Conservation (phyloP, 2,888 invertebrate species). For the Cantharis rufa region DNA sequence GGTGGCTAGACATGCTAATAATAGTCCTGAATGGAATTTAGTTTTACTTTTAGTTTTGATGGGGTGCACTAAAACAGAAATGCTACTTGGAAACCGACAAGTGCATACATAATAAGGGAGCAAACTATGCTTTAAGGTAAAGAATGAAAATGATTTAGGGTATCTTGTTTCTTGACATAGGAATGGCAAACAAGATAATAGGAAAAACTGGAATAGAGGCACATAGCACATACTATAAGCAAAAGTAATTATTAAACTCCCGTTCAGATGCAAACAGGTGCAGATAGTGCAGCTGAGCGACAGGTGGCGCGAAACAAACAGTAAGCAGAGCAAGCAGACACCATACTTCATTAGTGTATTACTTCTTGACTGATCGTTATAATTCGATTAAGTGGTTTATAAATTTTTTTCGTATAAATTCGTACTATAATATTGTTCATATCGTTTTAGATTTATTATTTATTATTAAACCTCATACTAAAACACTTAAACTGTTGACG, state of each 20-base stretch:
- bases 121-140: not conserved
- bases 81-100: constrained; percentile 11
- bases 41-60: constrained; percentile 11
- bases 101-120: not conserved
- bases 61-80: constrained; percentile 24
- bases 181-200: not conserved
- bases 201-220: not conserved
- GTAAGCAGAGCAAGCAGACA: constrained; percentile 32
- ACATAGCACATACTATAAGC: not conserved
- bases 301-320: constrained; percentile 41
- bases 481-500: not conserved
- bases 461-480: not conserved
- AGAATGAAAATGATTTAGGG: not conserved
- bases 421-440: not conserved
- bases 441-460: not conserved
- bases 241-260: not conserved
- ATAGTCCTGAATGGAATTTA: constrained; percentile 25
- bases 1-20: constrained; percentile 29
- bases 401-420: constrained; percentile 1
- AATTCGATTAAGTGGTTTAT: constrained; percentile 40
- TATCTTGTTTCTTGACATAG: not conserved
- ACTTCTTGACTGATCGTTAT: constrained; percentile 37
- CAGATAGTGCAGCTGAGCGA: constrained; percentile 43
- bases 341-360: constrained; percentile 42
- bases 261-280: constrained; percentile 34